phyloP scores from a whole-genome alignment of 2,888 invertebrate species.

The Clepsis dumicolana region DNA sequence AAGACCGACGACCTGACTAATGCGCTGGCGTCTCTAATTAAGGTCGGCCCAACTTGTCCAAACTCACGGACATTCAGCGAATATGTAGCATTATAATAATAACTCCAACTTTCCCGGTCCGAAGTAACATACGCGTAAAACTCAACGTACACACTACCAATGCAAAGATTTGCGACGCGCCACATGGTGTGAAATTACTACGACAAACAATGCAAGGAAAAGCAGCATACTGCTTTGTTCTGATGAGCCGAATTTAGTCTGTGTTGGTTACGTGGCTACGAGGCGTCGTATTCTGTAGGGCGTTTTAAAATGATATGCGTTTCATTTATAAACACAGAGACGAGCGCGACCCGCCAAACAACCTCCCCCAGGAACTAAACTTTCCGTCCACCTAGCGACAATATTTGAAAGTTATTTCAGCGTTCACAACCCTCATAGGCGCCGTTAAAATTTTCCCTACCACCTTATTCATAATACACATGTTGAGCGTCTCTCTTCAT shows the following conservation, averaged over 20 bases:
- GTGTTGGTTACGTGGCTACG: constrained; percentile 48
- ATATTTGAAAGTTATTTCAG: constrained; percentile 87
- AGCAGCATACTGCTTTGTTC: constrained; percentile 37
- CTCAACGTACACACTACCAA: constrained; percentile 52
- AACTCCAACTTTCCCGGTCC: constrained; percentile 63
- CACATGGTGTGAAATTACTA: constrained; percentile 48
- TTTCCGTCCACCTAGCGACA: constrained; percentile 86
- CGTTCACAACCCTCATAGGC: constrained; percentile 87
- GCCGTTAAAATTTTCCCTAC: constrained; percentile 85
- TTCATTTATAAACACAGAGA: constrained; percentile 83
- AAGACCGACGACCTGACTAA: constrained; percentile 51
- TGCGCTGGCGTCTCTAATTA: constrained; percentile 59
- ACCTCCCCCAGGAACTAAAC: constrained; percentile 81
- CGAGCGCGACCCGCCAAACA: constrained; percentile 76
- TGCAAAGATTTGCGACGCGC: constrained; percentile 38
- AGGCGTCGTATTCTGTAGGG: constrained; percentile 61
- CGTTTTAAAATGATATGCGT: constrained; percentile 80
- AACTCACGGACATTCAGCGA: constrained; percentile 57
- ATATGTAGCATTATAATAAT: constrained; percentile 66
- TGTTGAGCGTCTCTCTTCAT: constrained; percentile 59
- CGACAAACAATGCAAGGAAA: constrained; percentile 20
- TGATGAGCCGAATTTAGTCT: constrained; percentile 45
- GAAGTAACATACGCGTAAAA: constrained; percentile 59
- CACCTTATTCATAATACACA: constrained; percentile 84
- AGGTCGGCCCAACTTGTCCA: constrained; percentile 58